A percentile compares a stretch with the other conserved stretches of the same genome.
phyloP scores from a whole-genome alignment of 2,797 vertebrate genomes.

The Propithecus perrieri region DNA sequence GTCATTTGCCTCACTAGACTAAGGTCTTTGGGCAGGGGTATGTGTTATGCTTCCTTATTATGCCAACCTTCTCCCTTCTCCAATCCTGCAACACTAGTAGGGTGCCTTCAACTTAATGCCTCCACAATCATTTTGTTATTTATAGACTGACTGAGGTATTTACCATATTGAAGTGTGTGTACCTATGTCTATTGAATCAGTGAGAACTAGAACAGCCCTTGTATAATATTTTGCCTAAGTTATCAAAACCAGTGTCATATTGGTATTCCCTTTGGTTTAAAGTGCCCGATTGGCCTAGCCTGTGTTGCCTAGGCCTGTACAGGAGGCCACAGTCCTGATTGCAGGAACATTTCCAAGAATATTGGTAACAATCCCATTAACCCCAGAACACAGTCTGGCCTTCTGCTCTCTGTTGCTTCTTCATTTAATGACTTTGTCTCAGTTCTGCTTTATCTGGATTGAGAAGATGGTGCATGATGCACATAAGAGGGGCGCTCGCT shows the following conservation, averaged over 20 bases:
- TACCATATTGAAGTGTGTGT: no score
- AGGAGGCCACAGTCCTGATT: neutral
- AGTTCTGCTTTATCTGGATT: neutral
- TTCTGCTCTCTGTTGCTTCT: neutral
- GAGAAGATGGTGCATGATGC: neutral
- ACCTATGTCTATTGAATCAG: neutral
- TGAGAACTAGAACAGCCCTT: neutral
- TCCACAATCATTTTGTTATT: neutral
- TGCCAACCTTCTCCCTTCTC: no score
- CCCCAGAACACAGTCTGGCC: neutral
- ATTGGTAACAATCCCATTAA: neutral
- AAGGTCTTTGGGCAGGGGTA: neutral
- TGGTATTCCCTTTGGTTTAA: neutral
- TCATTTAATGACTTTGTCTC: neutral
- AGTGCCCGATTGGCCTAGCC: neutral
- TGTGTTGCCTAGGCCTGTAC: neutral
- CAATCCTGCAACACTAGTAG: neutral
- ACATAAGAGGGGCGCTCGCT: neutral
- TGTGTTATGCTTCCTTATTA: neutral
- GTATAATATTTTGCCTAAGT: neutral
- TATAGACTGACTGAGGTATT: neutral
- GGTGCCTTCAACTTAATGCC: neutral
- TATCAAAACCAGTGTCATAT: neutral
- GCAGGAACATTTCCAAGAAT: neutral
- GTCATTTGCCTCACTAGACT: neutral